Conservation (phyloP, 2,888 invertebrate genomes). For the Phrixothrix hirtus region DNA sequence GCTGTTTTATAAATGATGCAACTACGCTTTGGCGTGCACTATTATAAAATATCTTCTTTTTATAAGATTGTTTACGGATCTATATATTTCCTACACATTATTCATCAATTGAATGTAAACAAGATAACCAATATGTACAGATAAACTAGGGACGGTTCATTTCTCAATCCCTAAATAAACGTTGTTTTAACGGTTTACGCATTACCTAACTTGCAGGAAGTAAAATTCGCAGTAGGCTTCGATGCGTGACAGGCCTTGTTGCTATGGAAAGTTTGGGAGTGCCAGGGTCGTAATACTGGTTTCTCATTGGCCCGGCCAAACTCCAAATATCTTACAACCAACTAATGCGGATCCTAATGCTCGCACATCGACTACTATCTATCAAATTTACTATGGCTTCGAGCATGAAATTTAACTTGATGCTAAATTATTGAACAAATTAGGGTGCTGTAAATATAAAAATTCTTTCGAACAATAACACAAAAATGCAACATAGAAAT, state of each 20-base stretch:
- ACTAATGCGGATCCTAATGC: slow-evolving; percentile 20
- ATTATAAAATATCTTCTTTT: too few species aligned
- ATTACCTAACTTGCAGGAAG: slow-evolving; percentile 40
- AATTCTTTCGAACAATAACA: too few species aligned
- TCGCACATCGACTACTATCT: too few species aligned
- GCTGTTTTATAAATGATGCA: not conserved
- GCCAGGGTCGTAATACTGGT: slow-evolving; percentile 33
- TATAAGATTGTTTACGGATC: too few species aligned
- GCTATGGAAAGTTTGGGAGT: slow-evolving; percentile 45
- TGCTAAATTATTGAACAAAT: too few species aligned
- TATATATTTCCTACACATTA: slow-evolving; percentile 1
- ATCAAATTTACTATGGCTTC: too few species aligned
- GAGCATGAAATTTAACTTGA: too few species aligned
- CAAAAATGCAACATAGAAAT: too few species aligned
- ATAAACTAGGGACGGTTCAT: too few species aligned
- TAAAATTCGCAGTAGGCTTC: slow-evolving; percentile 34
- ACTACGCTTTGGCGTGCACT: not conserved
- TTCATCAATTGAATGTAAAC: slow-evolving; percentile 1
- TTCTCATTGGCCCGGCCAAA: slow-evolving; percentile 36
- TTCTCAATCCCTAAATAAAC: slow-evolving; percentile 16
- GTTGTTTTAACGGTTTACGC: slow-evolving; percentile 37
- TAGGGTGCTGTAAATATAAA: too few species aligned
- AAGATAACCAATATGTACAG: not conserved
- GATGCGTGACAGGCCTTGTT: slow-evolving; percentile 38
- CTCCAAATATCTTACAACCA: slow-evolving; percentile 23